These are phyloP conservation scores for Mirza zaza DNA, from an alignment of 2,113 vertebrate genomes.

Conservation along the genomic window DNA sequence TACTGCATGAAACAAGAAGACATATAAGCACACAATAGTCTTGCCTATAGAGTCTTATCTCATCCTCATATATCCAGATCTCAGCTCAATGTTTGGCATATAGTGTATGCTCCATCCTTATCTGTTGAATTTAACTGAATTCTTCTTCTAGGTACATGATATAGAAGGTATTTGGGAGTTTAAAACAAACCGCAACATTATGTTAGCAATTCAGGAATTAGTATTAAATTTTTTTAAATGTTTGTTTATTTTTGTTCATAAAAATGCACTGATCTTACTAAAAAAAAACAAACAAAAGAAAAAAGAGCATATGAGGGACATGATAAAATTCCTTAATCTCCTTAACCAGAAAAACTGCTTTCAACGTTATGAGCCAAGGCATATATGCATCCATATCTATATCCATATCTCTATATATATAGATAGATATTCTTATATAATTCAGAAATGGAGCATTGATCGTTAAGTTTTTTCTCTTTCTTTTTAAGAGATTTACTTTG, in stretches of 20 bases:
- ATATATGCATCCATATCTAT: neutral
- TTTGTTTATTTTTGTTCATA: conserved; percentile 43
- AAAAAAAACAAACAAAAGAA: neutral
- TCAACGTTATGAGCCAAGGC: neutral
- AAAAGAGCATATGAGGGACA: neutral
- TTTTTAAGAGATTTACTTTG: conserved; percentile 41
- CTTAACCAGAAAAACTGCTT: neutral
- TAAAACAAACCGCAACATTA: conserved; percentile 28
- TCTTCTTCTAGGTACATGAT: neutral
- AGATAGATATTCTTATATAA: neutral
- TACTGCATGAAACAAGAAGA: neutral
- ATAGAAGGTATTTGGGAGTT: neutral
- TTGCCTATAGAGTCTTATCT: neutral
- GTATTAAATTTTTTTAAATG: neutral
- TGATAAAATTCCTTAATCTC: neutral
- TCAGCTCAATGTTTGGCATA: neutral
- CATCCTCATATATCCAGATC: neutral
- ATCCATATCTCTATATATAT: neutral
- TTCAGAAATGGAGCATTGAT: conserved; percentile 42
- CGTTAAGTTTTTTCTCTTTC: neutral
- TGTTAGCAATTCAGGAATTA: neutral
- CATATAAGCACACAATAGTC: neutral
- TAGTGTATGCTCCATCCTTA: neutral
- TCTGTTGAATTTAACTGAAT: neutral
- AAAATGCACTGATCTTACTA: conserved; percentile 2